phyloP scores from a whole-genome alignment of 1,140 invertebrate genomes.

The Drosophila persimilis region DNA sequence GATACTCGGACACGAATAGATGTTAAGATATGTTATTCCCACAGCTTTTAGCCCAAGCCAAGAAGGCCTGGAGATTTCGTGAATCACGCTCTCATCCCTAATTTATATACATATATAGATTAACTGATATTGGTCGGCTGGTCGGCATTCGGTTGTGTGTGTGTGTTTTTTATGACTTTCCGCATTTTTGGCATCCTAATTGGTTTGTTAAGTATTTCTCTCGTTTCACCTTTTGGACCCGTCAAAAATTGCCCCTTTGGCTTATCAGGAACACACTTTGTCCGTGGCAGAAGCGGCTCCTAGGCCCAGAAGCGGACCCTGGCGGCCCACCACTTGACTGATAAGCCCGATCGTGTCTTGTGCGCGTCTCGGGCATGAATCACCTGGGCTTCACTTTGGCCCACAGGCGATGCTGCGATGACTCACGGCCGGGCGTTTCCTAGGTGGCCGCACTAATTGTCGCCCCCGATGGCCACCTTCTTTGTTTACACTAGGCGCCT shows the following conservation, averaged over 20 bases:
- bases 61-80: too few relatives aligned
- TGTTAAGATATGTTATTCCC: too few relatives aligned
- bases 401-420: slow-evolving; percentile 56
- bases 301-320: slow-evolving; percentile 30
- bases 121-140: slow-evolving; percentile 53
- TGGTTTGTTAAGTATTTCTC: slow-evolving; percentile 78
- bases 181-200: slow-evolving; percentile 78
- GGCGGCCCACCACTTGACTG: slow-evolving; percentile 32
- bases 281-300: slow-evolving; percentile 35
- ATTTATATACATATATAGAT: slow-evolving; percentile 54
- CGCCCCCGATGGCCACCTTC: slow-evolving; percentile 30
- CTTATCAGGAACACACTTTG: slow-evolving; percentile 77
- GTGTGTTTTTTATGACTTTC: slow-evolving; percentile 65
- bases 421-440: slow-evolving; percentile 38
- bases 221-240: slow-evolving; percentile 21
- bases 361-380: slow-evolving; percentile 62
- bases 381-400: slow-evolving; percentile 19
- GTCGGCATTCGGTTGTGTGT: slow-evolving; percentile 23
- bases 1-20: too few relatives aligned
- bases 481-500: slow-evolving; percentile 54
- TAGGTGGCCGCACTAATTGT: slow-evolving; percentile 71
- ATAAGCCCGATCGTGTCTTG: slow-evolving; percentile 61
- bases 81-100: slow-evolving; percentile 25
- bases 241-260: slow-evolving; percentile 55
- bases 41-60: too few relatives aligned